phyloP scores from a whole-genome alignment of 2,113 vertebrate genomes.

The Anhinga anhinga region DNA sequence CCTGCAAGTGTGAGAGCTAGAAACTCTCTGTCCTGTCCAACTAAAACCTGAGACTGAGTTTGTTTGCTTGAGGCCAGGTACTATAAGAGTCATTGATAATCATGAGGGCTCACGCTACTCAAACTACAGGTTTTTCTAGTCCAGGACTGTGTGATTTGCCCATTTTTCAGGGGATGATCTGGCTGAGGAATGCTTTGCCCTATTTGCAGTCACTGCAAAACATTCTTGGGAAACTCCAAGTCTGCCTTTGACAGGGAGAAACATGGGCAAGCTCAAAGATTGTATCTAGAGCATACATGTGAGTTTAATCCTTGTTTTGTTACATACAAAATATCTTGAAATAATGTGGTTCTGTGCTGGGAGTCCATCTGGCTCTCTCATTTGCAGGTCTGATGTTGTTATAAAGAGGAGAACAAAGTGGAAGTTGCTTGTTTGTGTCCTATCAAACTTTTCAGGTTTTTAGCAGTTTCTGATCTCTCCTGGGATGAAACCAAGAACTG shows the following conservation, averaged over 20 bases:
- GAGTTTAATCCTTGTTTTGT: not conserved
- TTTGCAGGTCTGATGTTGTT: not conserved
- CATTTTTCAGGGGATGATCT: not conserved
- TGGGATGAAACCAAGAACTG: not conserved
- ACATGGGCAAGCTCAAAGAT: not conserved
- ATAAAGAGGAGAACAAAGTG: not conserved
- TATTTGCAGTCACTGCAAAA: not conserved
- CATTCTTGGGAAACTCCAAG: not conserved
- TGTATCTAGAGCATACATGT: not conserved
- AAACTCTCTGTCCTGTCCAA: not conserved
- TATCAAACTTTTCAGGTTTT: not conserved
- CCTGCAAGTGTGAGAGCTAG: not conserved
- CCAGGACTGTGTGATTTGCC: not conserved
- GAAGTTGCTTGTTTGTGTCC: not conserved
- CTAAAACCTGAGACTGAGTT: not conserved
- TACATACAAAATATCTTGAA: not conserved
- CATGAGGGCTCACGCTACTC: not conserved
- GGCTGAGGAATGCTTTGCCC: not conserved
- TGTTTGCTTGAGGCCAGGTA: not conserved
- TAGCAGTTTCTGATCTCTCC: not conserved
- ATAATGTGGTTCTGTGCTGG: not conserved
- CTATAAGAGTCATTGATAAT: not conserved
- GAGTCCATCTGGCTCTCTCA: not conserved
- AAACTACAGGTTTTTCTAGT: constrained; percentile 2
- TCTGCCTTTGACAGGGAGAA: not conserved